Evolutionary conservation across 2,888 invertebrate species (phyloP).

Genomic region (Andrena hattorfiana): DNA sequence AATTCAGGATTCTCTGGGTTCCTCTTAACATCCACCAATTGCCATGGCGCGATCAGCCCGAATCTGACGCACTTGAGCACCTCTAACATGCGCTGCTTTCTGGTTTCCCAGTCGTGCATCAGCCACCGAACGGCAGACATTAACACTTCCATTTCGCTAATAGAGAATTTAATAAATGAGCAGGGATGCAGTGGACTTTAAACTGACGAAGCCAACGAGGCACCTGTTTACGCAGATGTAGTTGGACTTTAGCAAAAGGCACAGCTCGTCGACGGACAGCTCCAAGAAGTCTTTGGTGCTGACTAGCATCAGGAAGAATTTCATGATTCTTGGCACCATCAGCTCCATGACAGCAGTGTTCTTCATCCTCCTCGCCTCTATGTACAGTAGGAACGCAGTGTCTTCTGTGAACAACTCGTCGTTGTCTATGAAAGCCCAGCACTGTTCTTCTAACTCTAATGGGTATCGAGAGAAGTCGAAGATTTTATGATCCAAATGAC

Average conservation of each 20-base stretch:
- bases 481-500: too few species aligned
- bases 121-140: conserved; percentile 94
- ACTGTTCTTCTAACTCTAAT: conserved; percentile 90
- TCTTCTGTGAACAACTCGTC: conserved; percentile 90
- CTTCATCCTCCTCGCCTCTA: conserved; percentile 87
- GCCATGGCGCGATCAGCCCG: conserved; percentile 92
- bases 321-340: conserved; percentile 91
- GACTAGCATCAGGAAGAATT: conserved; percentile 91
- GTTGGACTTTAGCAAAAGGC: conserved; percentile 89
- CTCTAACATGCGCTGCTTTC: conserved; percentile 87
- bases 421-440: conserved; percentile 91
- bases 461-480: neutral
- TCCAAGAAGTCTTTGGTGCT: conserved; percentile 91
- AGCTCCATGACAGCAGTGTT: conserved; percentile 89
- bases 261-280: conserved; percentile 88
- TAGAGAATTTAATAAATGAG: conserved; percentile 23
- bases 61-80: conserved; percentile 91
- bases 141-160: conserved; percentile 90
- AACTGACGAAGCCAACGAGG: too few species aligned
- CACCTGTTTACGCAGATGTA: conserved; percentile 91
- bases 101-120: conserved; percentile 89
- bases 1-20: conserved; percentile 91
- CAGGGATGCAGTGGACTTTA: neutral
- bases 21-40: conserved; percentile 91
- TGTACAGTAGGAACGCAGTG: conserved; percentile 90